Percentiles rank a stretch among this genome's conserved stretches.
phyloP scores from a whole-genome alignment of 1,140 invertebrate species.

The Papilio helenus region DNA sequence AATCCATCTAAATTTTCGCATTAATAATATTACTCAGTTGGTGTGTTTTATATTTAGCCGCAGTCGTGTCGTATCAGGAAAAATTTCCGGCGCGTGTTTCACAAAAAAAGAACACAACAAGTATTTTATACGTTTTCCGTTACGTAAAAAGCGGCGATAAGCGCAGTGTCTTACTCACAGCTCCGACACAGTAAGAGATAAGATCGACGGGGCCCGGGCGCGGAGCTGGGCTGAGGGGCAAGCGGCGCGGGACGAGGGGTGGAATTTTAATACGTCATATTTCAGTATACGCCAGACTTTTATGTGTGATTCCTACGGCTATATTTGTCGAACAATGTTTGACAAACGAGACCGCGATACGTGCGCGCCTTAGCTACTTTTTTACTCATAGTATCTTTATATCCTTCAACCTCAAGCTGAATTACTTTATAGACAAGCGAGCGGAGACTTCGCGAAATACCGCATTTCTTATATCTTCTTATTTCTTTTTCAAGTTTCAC shows the following conservation, averaged over 20 bases:
- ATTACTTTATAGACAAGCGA: slow-evolving; percentile 27
- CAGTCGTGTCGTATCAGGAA: background rate
- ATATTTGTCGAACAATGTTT: slow-evolving; percentile 21
- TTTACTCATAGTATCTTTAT: slow-evolving; percentile 6
- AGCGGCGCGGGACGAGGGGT: background rate
- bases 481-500: slow-evolving; percentile 6
- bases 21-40: background rate
- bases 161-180: slow-evolving; percentile 18
- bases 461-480: background rate
- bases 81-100: background rate
- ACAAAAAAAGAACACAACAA: slow-evolving; percentile 16
- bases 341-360: slow-evolving; percentile 16
- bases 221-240: background rate
- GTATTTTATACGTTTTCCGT: slow-evolving; percentile 27
- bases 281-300: slow-evolving; percentile 23
- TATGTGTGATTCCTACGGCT: slow-evolving; percentile 22
- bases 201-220: background rate
- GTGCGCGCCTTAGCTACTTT: background rate
- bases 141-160: slow-evolving; percentile 23
- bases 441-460: slow-evolving; percentile 2
- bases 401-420: slow-evolving; percentile 7
- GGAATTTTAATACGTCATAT: slow-evolving; percentile 28
- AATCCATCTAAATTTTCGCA: too few species aligned
- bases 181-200: slow-evolving; percentile 16
- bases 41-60: background rate